These are phyloP conservation scores for Macrochelys suwanniensis DNA, from an alignment of 2,797 vertebrate genomes.

Conservation along the genomic window DNA sequence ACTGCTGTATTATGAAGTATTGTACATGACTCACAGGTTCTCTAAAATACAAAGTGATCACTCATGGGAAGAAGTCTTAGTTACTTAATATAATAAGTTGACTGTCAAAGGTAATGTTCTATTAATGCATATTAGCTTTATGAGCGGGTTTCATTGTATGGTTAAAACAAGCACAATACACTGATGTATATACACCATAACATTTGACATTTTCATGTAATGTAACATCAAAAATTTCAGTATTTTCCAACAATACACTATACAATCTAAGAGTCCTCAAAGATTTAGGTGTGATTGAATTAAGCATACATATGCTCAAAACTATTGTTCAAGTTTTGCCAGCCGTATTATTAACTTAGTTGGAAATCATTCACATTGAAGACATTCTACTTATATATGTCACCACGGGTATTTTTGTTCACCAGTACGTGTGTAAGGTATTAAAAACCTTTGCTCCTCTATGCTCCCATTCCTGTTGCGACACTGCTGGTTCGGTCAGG, in stretches of 20 bases:
- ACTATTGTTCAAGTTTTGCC: conserved; percentile 18
- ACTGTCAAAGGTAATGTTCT: not conserved
- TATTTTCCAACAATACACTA: conserved; percentile 43
- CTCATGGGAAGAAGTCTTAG: not conserved
- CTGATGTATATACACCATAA: not conserved
- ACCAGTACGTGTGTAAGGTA: conserved; percentile 19
- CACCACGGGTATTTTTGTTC: conserved; percentile 59
- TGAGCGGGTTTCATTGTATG: accelerated
- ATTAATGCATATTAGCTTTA: not conserved
- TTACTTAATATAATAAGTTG: not conserved
- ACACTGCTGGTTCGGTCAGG: conserved; percentile 33
- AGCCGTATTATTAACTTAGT: conserved; percentile 57
- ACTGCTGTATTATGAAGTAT: not conserved
- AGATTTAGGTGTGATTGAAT: conserved; percentile 64
- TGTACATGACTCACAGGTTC: not conserved
- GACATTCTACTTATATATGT: conserved; percentile 60
- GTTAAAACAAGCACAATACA: not conserved
- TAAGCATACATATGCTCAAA: conserved; percentile 31
- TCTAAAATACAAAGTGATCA: not conserved
- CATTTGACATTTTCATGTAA: conserved; percentile 30
- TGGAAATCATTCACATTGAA: conserved; percentile 44
- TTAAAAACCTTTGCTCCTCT: conserved; percentile 58
- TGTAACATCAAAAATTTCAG: conserved; percentile 10
- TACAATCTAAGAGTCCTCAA: conserved; percentile 36
- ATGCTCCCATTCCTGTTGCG: not conserved